Evolutionary conservation across 2,113 vertebrate genomes (phyloP).

Genomic region (Leucopternis melanops): DNA sequence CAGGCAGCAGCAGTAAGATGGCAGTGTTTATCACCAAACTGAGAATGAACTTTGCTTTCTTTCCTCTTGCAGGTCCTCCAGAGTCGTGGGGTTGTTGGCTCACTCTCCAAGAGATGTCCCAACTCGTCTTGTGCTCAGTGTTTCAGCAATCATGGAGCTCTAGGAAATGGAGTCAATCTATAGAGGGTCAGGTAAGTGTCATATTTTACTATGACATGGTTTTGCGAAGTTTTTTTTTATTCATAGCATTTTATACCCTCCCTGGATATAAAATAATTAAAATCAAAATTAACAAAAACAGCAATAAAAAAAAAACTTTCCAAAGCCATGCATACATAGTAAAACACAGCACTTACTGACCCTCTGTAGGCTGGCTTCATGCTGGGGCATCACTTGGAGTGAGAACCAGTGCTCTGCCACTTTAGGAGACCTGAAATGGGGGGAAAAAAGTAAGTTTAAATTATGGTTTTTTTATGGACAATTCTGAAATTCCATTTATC

Average conservation of each 20-base stretch:
- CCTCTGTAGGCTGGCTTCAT: conserved; percentile 57
- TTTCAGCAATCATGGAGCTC: conserved; percentile 15
- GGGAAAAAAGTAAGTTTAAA: conserved; percentile 15
- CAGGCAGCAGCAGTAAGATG: not conserved
- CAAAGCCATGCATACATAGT: conserved; percentile 66
- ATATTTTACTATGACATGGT: conserved; percentile 66
- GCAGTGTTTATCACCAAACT: not conserved
- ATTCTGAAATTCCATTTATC: not conserved
- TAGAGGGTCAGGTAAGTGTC: conserved; percentile 62
- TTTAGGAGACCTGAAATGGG: conserved; percentile 45
- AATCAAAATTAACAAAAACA: not conserved
- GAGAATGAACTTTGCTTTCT: conserved; percentile 6
- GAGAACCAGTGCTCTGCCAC: conserved; percentile 49
- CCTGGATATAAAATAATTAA: conserved; percentile 41
- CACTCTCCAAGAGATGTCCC: conserved; percentile 48
- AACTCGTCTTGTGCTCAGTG: not conserved
- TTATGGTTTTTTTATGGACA: not conserved
- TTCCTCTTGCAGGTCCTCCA: conserved; percentile 52
- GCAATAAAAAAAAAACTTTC: conserved; percentile 53
- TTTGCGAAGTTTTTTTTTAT: conserved; percentile 65
- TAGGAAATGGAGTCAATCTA: conserved; percentile 20
- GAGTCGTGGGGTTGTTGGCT: conserved; percentile 24
- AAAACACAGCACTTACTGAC: conserved; percentile 46
- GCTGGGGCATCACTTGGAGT: conserved; percentile 55
- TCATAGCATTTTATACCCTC: conserved; percentile 33